Evolutionary conservation across 1,140 invertebrate species (phyloP).

Genomic region (Hyles euphorbiae): DNA sequence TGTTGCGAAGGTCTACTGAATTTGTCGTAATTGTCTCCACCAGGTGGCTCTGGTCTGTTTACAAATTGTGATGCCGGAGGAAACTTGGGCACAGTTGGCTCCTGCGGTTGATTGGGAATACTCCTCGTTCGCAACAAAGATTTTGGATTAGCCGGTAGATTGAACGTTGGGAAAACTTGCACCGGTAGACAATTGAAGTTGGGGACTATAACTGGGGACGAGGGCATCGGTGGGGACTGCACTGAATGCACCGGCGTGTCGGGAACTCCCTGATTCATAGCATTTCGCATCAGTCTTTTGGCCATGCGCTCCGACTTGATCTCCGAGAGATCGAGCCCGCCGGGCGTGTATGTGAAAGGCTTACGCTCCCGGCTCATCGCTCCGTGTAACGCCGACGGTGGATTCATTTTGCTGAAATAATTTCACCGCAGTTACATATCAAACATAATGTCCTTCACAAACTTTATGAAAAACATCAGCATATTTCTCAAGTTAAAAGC

Average conservation of each 20-base stretch:
- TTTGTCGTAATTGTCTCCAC: constrained; percentile 18
- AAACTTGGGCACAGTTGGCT: constrained; percentile 19
- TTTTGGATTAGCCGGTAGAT: constrained; percentile 69
- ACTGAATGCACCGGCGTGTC: constrained; percentile 56
- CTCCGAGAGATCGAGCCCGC: constrained; percentile 92
- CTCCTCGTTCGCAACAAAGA: constrained; percentile 63
- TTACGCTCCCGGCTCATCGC: constrained; percentile 91
- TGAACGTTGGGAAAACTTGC: constrained; percentile 69
- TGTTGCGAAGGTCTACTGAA: constrained; percentile 21
- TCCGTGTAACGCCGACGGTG: constrained; percentile 90
- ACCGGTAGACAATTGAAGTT: constrained; percentile 67
- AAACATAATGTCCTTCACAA: constrained; percentile 14
- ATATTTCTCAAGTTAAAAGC: constrained; percentile 32
- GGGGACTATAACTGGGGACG: constrained; percentile 52
- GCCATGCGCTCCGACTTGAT: constrained; percentile 94
- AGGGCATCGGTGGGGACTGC: constrained; percentile 43
- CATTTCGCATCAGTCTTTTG: constrained; percentile 83
- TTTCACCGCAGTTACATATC: constrained; percentile 25
- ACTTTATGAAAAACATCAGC: constrained; percentile 21
- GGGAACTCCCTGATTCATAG: constrained; percentile 76
- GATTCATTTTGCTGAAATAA: constrained; percentile 77
- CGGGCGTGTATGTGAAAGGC: constrained; percentile 95
- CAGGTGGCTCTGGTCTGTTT: constrained; percentile 18
- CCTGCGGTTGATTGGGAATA: constrained; percentile 43
- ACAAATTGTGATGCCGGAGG: constrained; percentile 17